Evolutionary conservation across 2,888 invertebrate species (phyloP), one percentile per base, ranked within the genome.

Genomic region (Drosophila rubida): DNA sequence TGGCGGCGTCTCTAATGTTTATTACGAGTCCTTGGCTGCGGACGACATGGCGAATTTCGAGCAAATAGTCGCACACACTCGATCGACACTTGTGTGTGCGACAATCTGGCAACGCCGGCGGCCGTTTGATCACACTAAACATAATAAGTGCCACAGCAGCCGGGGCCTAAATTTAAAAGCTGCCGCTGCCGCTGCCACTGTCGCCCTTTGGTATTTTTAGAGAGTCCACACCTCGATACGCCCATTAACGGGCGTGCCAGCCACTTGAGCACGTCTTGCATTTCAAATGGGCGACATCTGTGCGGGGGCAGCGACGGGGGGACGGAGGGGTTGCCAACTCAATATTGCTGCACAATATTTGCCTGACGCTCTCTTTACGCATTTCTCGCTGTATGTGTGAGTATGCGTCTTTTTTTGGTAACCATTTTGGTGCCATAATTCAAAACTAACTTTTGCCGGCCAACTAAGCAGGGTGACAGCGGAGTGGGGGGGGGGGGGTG

Each of bases 1-100:
- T 73, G 61, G 62, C 65, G 69, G 55, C 65, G 69, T 54, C 75
- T 70, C 67, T 80, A 80, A 80, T 82, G 65, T 69, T 69, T 76
- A 75, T 75, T 75, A 49, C 76, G 64, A 35, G 62, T 48, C 62
- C 69, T 69, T 69, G 69, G 19, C 19, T 19, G 19, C 19, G 19
- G 2, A 19, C 19, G 19, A 19, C 19, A 19, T 19, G 19, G 25
- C 25, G 22, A 49, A 19, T 39, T 58, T 30, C 44, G 37, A 19
- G 25, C 44, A 70, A 70, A 71, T 63, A 41, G 58, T 64, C 48
- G 22, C 14, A 13, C 14, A 13, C 53, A 61, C 51, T 66, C 37
- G 66, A 71, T 66, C 61, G 65, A 16, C 68, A 64, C 67, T 69
- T 65, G 7, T 9, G 19, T 35, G 11, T 30, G 25, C 50, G 71